These are phyloP conservation scores for Flabesymbios commensalis DNA, from an alignment of 2,888 invertebrate species.

Conservation along the genomic window DNA sequence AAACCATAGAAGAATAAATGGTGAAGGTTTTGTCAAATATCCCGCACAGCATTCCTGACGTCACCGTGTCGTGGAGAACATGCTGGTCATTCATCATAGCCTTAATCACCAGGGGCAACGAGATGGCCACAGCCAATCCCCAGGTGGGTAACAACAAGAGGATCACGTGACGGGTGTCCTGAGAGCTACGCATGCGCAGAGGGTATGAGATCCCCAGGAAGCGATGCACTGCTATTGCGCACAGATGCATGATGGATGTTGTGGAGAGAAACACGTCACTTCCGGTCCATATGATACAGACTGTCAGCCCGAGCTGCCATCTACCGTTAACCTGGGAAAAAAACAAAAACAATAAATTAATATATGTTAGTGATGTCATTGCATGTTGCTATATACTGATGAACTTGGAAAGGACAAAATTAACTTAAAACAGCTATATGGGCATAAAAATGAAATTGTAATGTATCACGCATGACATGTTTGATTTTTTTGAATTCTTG, in stretches of 20 bases:
- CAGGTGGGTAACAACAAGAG: slow-evolving; percentile 31
- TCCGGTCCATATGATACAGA: slow-evolving; percentile 36
- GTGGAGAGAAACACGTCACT: slow-evolving; percentile 38
- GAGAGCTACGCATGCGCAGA: slow-evolving; percentile 23
- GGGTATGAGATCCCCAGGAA: slow-evolving; percentile 34
- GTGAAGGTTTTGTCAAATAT: slow-evolving; percentile 35
- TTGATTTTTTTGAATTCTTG: too few relatives aligned
- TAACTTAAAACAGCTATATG: too few relatives aligned
- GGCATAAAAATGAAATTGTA: too few relatives aligned
- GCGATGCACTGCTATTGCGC: slow-evolving; percentile 36
- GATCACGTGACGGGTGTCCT: slow-evolving; percentile 22
- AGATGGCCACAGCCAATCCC: slow-evolving; percentile 28
- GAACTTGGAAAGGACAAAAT: too few relatives aligned
- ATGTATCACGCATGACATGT: too few relatives aligned
- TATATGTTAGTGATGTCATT: too few relatives aligned
- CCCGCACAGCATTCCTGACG: slow-evolving; percentile 28
- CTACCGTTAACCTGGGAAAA: slow-evolving; percentile 26
- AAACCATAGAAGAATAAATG: slow-evolving; percentile 36
- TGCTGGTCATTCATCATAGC: slow-evolving; percentile 21
- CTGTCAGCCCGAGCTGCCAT: slow-evolving; percentile 31
- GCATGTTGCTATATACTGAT: too few relatives aligned
- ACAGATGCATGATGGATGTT: slow-evolving; percentile 36
- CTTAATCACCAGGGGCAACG: slow-evolving; percentile 32
- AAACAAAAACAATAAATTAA: background rate
- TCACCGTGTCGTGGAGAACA: slow-evolving; percentile 18